Evolutionary conservation across 2,888 invertebrate species (phyloP).

Genomic region (Thysanoteuthis rhombus): DNA sequence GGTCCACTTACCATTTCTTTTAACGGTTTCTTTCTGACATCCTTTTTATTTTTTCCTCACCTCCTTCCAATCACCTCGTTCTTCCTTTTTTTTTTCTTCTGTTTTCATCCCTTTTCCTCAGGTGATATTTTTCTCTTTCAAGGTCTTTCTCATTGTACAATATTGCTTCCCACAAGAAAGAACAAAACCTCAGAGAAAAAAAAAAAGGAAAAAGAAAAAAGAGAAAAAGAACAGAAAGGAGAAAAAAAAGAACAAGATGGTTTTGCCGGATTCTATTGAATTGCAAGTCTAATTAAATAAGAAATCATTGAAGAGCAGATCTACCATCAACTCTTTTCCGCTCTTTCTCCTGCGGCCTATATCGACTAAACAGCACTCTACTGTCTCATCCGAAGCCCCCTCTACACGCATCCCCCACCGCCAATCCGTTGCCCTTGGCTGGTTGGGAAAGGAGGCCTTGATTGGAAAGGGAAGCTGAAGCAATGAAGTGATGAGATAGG

Average conservation of each 20-base stretch:
- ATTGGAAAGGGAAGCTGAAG: background rate
- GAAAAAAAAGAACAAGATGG: background rate
- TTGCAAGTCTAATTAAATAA: conserved; percentile 12
- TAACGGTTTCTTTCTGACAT: too few relatives aligned
- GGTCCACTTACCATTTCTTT: too few relatives aligned
- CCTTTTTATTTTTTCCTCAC: too few relatives aligned
- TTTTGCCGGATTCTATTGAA: background rate
- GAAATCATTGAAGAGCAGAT: background rate
- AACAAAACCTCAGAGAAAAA: background rate
- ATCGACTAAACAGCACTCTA: background rate
- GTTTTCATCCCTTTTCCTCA: background rate
- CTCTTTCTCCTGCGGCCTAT: background rate
- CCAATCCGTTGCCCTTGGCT: background rate
- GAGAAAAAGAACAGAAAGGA: background rate
- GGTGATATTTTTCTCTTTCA: background rate
- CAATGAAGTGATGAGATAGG: background rate
- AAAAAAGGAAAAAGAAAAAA: background rate
- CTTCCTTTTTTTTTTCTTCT: too few relatives aligned
- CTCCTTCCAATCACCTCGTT: too few relatives aligned
- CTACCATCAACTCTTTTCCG: background rate
- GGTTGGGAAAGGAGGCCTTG: background rate
- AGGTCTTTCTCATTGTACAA: background rate
- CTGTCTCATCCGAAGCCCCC: background rate
- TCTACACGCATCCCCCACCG: background rate
- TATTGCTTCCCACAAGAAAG: background rate